Percentiles rank a stretch among this genome's conserved stretches.
These are phyloP conservation scores for Lutjanus erythropterus DNA, from an alignment of 2,113 vertebrate genomes.

Conservation along the genomic window DNA sequence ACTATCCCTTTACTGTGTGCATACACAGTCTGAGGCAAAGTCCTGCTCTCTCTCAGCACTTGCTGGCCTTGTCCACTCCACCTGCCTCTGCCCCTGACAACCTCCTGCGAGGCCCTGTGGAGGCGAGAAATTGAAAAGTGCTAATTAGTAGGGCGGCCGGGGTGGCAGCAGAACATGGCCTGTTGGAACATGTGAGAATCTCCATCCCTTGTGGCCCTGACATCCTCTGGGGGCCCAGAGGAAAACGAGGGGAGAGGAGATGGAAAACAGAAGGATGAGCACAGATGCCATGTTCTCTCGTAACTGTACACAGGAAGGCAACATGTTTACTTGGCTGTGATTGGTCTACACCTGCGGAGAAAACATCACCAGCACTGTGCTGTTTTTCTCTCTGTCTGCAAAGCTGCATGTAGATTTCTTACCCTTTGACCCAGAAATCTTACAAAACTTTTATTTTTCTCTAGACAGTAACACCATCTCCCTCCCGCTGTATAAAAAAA, in stretches of 20 bases:
- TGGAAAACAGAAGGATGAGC: slow-evolving; percentile 70
- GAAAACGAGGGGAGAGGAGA: slow-evolving; percentile 42
- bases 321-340: slow-evolving; percentile 79
- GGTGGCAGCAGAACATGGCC: slow-evolving; percentile 53
- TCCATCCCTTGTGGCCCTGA: slow-evolving; percentile 57
- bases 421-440: background rate
- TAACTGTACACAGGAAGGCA: slow-evolving; percentile 62
- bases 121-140: slow-evolving; percentile 68
- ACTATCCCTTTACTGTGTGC: too few relatives aligned
- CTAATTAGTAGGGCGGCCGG: slow-evolving; percentile 65
- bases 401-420: background rate
- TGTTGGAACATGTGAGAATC: slow-evolving; percentile 72
- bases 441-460: background rate
- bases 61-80: background rate
- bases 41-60: background rate
- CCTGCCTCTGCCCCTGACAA: slow-evolving; percentile 22
- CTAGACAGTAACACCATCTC: background rate
- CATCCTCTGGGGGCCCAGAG: slow-evolving; percentile 50
- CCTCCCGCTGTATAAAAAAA: slow-evolving; percentile 20
- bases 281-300: slow-evolving; percentile 64
- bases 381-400: slow-evolving; percentile 28
- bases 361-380: slow-evolving; percentile 50
- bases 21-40: background rate
- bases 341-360: slow-evolving; percentile 49
- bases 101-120: slow-evolving; percentile 25